Conservation (phyloP, 2,113 vertebrate genomes). For the Meleagris gallopavo region DNA sequence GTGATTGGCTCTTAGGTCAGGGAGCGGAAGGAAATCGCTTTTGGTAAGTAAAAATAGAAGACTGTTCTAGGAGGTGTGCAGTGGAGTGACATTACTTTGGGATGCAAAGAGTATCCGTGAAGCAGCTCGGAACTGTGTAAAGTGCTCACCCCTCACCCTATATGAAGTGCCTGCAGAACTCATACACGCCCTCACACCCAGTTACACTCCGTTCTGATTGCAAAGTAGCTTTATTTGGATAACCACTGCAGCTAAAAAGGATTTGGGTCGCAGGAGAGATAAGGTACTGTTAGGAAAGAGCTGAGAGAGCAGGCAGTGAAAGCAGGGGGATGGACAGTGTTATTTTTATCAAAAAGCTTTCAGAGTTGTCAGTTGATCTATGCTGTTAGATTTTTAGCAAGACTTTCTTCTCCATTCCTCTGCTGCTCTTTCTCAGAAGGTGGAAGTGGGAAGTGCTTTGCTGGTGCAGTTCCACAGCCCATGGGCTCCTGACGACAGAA, state of each 20-base stretch:
- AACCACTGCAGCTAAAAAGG: slow-evolving; percentile 27
- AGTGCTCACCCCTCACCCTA: background rate
- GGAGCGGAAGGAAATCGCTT: background rate
- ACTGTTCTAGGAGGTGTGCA: background rate
- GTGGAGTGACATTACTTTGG: background rate
- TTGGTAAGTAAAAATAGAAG: slow-evolving; percentile 8
- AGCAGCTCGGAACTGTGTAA: background rate
- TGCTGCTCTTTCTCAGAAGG: background rate
- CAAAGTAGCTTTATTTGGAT: slow-evolving; percentile 60
- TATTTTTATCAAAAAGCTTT: background rate
- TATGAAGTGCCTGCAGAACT: slow-evolving; percentile 42
- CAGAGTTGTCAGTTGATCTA: background rate
- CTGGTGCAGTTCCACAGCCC: background rate
- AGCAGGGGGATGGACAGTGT: background rate
- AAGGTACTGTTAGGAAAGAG: background rate
- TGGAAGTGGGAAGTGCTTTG: background rate
- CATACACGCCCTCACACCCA: background rate
- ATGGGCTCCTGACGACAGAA: background rate
- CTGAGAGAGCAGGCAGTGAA: background rate
- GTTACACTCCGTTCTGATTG: background rate
- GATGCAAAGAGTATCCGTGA: background rate
- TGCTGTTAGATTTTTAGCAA: background rate
- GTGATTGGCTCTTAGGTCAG: background rate
- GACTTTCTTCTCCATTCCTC: background rate
- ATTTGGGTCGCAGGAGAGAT: slow-evolving; percentile 28